Evolutionary conservation across 2,797 vertebrate species (phyloP), one percentile per base, ranked within the genome.

Genomic region (Muscicapa comitata): DNA sequence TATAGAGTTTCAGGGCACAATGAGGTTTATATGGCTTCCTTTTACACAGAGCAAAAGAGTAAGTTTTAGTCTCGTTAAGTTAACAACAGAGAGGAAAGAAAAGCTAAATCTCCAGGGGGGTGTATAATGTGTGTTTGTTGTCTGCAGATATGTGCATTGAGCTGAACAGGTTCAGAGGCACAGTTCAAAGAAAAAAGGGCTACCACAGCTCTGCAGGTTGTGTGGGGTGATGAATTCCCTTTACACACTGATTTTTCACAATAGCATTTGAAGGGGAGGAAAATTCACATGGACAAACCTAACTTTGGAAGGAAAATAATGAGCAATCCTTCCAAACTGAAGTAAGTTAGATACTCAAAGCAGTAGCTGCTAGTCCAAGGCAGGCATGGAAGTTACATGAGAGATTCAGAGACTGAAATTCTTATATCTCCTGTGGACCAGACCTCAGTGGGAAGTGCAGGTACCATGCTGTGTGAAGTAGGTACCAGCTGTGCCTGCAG

Each of bases 221-320:
- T 47, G 45, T 57, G 47, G 35, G 33, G 38, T 38, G 24, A 62
- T 68, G 21, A 26, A 25, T 59, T 63, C 15, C 42, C 26, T 67
- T 88, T 63, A 53, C 29, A 35, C 18, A 1, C 3, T 18, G n/a
- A 11, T 51, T 63, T 88, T 58, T 82, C 15, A 42, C 19, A 45
- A 4, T 72, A 65, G 19, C 0, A 0, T 57, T 48, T 62, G 33
- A 47, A 4, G 3, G 9, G 17, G 4, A 48, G 20, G 24, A 31
- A 75, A 58, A 54, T 28, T 75, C 21, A 20, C 0, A 0, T 33
- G 35, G 23, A 10, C 31, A 79, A 62, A 40, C 12, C 28, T 13
- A 37, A 58, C 14, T 55, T 54, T 37, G 37, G 26, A 55, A 65
- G 28, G 20, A 10, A 66, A 79, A 67, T 40, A 24, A 28, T 1